Percentiles rank a stretch among this genome's conserved stretches.
Conservation (phyloP, 2,888 invertebrate genomes). For the Portevinia maculata region DNA sequence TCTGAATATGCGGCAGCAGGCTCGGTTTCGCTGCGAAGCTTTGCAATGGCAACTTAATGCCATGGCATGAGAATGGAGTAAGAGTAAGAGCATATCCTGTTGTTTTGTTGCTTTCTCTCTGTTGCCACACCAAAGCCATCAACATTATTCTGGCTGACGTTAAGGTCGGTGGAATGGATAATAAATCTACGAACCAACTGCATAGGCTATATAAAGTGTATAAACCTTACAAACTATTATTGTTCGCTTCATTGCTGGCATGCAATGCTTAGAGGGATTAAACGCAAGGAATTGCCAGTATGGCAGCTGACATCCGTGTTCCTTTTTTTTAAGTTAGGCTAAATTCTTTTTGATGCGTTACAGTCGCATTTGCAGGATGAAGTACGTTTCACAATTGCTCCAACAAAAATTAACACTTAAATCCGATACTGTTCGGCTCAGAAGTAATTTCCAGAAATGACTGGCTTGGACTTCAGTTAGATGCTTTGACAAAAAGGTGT, state of each 20-base stretch:
- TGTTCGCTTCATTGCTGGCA: conserved; percentile 41
- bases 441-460: too few species aligned
- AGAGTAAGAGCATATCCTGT: conserved; percentile 6
- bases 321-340: too few species aligned
- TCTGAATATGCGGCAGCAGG: conserved; percentile 11
- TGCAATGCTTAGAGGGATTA: conserved; percentile 41
- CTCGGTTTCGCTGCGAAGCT: conserved; percentile 36
- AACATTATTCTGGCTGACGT: conserved; percentile 30
- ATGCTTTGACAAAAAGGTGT: too few species aligned
- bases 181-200: conserved; percentile 37
- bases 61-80: background rate
- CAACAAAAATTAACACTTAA: too few species aligned
- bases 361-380: conserved; percentile 10
- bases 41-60: background rate
- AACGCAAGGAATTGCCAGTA: conserved; percentile 40
- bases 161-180: conserved; percentile 21
- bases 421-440: too few species aligned
- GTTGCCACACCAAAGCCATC: background rate
- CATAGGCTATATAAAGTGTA: conserved; percentile 5
- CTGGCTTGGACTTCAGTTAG: too few species aligned
- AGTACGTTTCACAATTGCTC: too few species aligned
- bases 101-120: background rate
- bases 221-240: conserved; percentile 37
- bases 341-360: conserved; percentile 15
- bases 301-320: conserved; percentile 43